Percentiles rank a stretch among this genome's conserved stretches.
phyloP scores from a whole-genome alignment of 2,113 vertebrate genomes.

The Chionodraco myersi region DNA sequence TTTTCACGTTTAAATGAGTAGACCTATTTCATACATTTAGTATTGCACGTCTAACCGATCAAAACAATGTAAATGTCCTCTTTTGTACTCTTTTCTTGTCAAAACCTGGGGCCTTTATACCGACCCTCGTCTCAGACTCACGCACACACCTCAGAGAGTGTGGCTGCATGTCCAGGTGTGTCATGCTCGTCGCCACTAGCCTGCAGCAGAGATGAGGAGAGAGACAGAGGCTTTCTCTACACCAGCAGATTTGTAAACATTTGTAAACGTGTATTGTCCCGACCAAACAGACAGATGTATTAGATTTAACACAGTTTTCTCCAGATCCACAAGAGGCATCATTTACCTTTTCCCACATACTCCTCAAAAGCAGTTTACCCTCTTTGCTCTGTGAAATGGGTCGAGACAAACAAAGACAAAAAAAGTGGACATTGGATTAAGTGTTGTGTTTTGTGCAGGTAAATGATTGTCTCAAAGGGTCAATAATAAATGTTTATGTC shows the following conservation, averaged over 20 bases:
- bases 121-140: neutral
- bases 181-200: neutral
- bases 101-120: neutral
- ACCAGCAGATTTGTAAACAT: neutral
- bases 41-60: neutral
- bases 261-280: neutral
- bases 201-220: neutral
- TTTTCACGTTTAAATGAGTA: neutral
- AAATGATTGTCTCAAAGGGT: too few relatives aligned
- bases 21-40: neutral
- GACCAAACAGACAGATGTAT: neutral
- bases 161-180: neutral
- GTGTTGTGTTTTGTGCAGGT: too few relatives aligned
- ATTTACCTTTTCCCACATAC: too few relatives aligned
- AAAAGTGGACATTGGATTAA: too few relatives aligned
- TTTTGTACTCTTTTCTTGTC: neutral
- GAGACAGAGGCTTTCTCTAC: too few relatives aligned
- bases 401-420: neutral
- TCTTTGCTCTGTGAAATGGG: neutral
- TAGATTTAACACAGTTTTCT: too few relatives aligned
- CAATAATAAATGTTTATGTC: too few relatives aligned
- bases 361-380: neutral
- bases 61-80: neutral
- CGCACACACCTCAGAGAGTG: neutral
- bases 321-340: too few relatives aligned